phyloP scores from a whole-genome alignment of 1,140 invertebrate species.

The Odontomachus brunneus region DNA sequence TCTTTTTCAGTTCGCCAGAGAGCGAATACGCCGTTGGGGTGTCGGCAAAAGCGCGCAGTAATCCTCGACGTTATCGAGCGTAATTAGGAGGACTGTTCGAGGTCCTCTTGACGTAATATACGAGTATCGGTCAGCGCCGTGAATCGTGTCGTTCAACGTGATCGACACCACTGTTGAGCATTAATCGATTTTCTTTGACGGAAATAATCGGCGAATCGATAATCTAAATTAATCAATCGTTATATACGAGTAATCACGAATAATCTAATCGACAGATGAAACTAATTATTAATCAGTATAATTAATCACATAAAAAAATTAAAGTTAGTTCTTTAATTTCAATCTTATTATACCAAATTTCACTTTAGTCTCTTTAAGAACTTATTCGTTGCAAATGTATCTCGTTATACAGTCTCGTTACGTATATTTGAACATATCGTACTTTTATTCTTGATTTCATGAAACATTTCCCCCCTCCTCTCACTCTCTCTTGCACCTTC shows the following conservation, averaged over 20 bases:
- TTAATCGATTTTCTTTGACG: no score
- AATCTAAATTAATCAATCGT: no score
- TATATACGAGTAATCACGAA: no score
- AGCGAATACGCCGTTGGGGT: not conserved
- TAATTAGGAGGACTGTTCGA: slow-evolving; percentile 10
- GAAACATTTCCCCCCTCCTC: not conserved
- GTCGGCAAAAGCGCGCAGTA: not conserved
- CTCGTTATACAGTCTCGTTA: not conserved
- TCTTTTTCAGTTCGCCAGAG: no score
- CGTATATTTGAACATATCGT: slow-evolving; percentile 1
- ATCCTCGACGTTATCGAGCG: not conserved
- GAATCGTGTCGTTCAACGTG: not conserved
- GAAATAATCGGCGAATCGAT: no score
- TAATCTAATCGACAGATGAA: no score
- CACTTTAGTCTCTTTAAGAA: no score
- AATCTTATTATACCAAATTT: no score
- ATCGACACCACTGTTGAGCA: not conserved
- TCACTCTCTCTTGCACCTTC: not conserved
- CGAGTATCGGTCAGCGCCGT: not conserved
- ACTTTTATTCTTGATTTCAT: slow-evolving; percentile 11
- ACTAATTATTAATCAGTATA: no score
- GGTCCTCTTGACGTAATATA: not conserved
- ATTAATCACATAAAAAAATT: no score
- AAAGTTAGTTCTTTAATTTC: no score
- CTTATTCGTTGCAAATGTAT: not conserved